Evolutionary conservation across 2,888 invertebrate genomes (phyloP), one percentile per base, ranked within the genome.

Genomic region (Zele albiditarsus): DNA sequence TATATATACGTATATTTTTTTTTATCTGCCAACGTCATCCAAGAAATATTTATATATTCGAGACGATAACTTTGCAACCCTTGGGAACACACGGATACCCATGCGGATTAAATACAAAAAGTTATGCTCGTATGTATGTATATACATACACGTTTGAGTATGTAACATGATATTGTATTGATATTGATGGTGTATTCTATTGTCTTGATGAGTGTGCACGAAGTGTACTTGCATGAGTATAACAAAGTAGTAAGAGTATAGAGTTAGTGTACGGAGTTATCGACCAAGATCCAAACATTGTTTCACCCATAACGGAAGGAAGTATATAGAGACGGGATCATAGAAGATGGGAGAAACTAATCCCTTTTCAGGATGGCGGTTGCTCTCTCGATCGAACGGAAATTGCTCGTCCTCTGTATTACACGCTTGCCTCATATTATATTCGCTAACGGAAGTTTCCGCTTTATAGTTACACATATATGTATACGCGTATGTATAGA

Each of bases 371-470:
- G 28, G 10, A 38, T 6, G 33, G 33, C 16, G 33, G 33, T 33
- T 31, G 20, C 28, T 20, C 33, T 63, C 10, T 75, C 77, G 58
- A 79, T 76, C 62, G 72, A 66, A 31, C 73, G 77, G 75, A 78
- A 77, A 79, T 79, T 78, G 74, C 70, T 57, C 42, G 42, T 78
- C 70, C 73, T 62, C 46, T 46, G 70, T 25, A 74, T 75, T 81
- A 77, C 38, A 31, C 12, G 63, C 20, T 81, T 79, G 77, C 71
- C 69, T 65, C 62, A 72, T 77, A 82, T 80, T 81, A 78, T 76
- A 77, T 38, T 79, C 49, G 63, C 65, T 33, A 31, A 31, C 73
- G 76, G 76, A 81, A 79, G 77, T 81, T 80, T 77, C n/a, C 20
- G 20, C 38, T 31, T 31, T 31, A 63, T 16, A 31, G 33, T 33